phyloP scores from a whole-genome alignment of 2,797 vertebrate genomes.

The Rhabdomys pumilio region DNA sequence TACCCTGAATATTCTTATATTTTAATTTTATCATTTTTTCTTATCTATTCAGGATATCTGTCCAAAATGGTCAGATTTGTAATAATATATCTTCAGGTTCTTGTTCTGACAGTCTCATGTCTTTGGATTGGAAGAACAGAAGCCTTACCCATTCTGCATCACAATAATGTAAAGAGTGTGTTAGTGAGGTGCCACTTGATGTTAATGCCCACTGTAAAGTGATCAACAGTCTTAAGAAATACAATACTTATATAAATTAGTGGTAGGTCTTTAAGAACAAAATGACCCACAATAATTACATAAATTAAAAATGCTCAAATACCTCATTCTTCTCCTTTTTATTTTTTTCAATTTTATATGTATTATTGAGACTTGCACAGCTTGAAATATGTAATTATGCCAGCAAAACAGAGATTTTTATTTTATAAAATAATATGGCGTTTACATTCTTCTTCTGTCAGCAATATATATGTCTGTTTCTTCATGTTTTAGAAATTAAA shows the following conservation, averaged over 20 bases:
- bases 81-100: not conserved
- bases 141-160: not conserved
- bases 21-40: not conserved
- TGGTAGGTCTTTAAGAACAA: not conserved
- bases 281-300: not conserved
- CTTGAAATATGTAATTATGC: not conserved
- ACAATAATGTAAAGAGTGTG: not conserved
- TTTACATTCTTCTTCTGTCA: not conserved
- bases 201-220: too few relatives aligned
- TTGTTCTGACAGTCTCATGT: not conserved
- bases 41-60: not conserved
- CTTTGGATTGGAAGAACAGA: not conserved
- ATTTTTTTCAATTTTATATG: conserved; percentile 17
- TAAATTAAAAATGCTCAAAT: not conserved
- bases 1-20: not conserved
- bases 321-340: not conserved
- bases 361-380: not conserved
- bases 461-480: not conserved
- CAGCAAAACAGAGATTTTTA: not conserved
- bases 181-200: not conserved
- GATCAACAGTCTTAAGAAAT: not conserved
- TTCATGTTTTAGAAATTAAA: conserved; percentile 23
- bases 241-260: not conserved
- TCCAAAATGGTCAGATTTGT: not conserved
- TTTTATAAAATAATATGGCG: not conserved